These are phyloP conservation scores for Lophius piscatorius DNA, from an alignment of 2,113 vertebrate genomes.

Conservation along the genomic window DNA sequence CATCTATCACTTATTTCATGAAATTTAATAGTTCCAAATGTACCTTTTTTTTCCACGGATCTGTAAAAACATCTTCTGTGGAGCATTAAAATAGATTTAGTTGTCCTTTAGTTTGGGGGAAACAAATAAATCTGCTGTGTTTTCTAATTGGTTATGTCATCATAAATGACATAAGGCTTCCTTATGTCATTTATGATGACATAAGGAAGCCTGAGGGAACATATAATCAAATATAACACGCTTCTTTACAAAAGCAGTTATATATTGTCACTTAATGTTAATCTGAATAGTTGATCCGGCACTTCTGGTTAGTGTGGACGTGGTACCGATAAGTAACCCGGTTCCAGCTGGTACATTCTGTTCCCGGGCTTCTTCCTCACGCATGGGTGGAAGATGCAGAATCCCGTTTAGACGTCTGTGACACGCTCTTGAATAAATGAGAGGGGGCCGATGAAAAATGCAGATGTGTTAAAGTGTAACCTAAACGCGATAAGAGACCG, in stretches of 20 bases:
- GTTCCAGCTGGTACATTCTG: conserved; percentile 15
- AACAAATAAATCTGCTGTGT: neutral
- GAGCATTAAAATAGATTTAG: too few species aligned
- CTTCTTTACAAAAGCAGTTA: neutral
- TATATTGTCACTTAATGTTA: neutral
- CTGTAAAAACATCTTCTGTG: neutral
- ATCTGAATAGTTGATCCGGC: too few species aligned
- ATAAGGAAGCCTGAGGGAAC: neutral
- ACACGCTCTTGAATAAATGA: conserved; percentile 21
- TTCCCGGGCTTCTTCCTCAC: conserved; percentile 14
- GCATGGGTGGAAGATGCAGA: conserved; percentile 20
- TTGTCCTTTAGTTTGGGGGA: neutral
- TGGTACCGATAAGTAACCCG: conserved; percentile 18
- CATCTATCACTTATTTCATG: too few species aligned
- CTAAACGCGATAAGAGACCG: too few species aligned
- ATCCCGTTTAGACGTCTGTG: conserved; percentile 4
- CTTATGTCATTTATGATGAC: too few species aligned
- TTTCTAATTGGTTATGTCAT: too few species aligned
- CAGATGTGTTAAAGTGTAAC: neutral
- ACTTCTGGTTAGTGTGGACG: conserved; percentile 1
- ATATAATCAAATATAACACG: neutral
- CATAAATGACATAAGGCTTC: too few species aligned
- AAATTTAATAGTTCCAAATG: too few species aligned
- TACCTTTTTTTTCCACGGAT: too few species aligned
- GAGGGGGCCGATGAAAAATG: neutral